phyloP scores from a whole-genome alignment of 92 coral and sea anemone genomes.

The Bergia puertoricense region DNA sequence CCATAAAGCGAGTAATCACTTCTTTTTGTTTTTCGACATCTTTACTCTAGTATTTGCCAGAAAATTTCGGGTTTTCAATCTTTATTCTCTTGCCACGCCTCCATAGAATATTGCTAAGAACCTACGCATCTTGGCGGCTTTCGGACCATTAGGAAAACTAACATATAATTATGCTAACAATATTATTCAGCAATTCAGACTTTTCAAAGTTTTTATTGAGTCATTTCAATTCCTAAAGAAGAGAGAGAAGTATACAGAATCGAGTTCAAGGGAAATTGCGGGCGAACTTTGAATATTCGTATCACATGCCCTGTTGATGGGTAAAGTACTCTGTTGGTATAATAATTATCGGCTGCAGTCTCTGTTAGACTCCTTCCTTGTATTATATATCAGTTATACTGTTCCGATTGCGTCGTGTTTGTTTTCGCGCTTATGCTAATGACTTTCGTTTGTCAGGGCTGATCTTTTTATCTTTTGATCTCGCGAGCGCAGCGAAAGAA shows the following conservation, averaged over 20 bases:
- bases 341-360: background rate
- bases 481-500: background rate
- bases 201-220: slow-evolving; percentile 21
- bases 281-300: background rate
- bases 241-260: background rate
- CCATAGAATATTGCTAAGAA: background rate
- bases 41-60: slow-evolving; percentile 9
- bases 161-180: background rate
- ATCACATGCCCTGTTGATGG: background rate
- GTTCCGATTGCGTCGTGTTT: slow-evolving; percentile 18
- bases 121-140: background rate
- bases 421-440: slow-evolving; percentile 27
- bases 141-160: slow-evolving; percentile 27
- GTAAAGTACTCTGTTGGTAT: background rate
- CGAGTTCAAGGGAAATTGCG: background rate
- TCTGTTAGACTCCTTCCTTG: slow-evolving; percentile 9
- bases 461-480: slow-evolving; percentile 45
- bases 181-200: slow-evolving; percentile 9
- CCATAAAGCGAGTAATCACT: slow-evolving; percentile 39
- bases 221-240: background rate
- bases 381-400: background rate
- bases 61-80: slow-evolving; percentile 8
- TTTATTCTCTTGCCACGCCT: slow-evolving; percentile 22
- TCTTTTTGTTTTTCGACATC: slow-evolving; percentile 30
- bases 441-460: background rate